phyloP scores from a whole-genome alignment of 2,113 vertebrate genomes.

The Gambusia holbrooki region DNA sequence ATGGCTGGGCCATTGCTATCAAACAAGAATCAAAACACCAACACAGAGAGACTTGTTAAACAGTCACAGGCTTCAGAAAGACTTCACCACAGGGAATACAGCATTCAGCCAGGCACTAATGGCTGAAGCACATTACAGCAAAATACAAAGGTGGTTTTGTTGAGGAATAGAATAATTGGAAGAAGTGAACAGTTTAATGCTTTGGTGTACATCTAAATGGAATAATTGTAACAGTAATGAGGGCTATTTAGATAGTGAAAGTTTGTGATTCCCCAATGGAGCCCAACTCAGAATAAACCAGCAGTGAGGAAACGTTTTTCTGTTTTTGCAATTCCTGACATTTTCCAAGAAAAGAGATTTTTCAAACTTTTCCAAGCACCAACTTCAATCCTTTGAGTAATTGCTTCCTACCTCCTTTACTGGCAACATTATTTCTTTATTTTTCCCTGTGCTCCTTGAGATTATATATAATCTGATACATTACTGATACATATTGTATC shows the following conservation, averaged over 20 bases:
- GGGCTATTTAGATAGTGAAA: slow-evolving; percentile 35
- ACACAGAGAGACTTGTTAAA: slow-evolving; percentile 36
- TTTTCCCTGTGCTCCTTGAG: too few relatives aligned
- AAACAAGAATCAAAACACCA: slow-evolving; percentile 33
- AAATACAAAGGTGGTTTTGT: slow-evolving; percentile 67
- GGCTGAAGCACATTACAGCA: slow-evolving; percentile 19
- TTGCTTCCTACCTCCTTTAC: not conserved
- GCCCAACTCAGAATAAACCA: slow-evolving; percentile 12
- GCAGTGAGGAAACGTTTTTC: slow-evolving; percentile 7
- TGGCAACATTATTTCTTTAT: too few relatives aligned
- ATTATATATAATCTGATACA: too few relatives aligned
- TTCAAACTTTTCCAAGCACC: not conserved
- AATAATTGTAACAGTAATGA: slow-evolving; percentile 44
- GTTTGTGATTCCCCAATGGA: slow-evolving; percentile 17
- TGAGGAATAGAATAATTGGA: slow-evolving; percentile 27
- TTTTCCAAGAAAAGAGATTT: not conserved
- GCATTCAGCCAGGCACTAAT: slow-evolving; percentile 55
- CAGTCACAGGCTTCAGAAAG: slow-evolving; percentile 31
- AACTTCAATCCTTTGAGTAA: not conserved
- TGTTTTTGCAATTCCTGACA: slow-evolving; percentile 5
- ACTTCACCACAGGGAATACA: slow-evolving; percentile 55
- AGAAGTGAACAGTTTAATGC: slow-evolving; percentile 48
- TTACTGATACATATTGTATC: too few relatives aligned
- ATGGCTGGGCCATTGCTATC: slow-evolving; percentile 6
- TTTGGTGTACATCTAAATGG: slow-evolving; percentile 31